Conservation (phyloP, 2,797 vertebrate genomes). For the Chelon labrosus region DNA sequence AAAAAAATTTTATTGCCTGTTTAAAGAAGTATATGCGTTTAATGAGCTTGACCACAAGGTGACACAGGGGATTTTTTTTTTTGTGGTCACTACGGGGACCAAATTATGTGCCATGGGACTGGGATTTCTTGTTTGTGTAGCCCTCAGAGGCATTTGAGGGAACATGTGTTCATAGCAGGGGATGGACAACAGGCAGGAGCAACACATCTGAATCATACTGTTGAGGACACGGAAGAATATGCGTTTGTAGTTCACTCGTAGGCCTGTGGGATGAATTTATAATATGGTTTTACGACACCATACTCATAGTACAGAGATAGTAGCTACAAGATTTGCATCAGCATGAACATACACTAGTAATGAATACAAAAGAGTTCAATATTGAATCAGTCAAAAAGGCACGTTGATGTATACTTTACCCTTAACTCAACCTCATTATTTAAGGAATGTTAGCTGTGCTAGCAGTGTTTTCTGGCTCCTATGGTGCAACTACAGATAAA, state of each 20-base stretch:
- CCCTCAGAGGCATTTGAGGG: slow-evolving; percentile 1
- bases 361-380: too few relatives aligned
- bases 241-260: neutral
- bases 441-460: too few relatives aligned
- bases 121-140: slow-evolving; percentile 3
- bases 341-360: neutral
- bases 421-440: too few relatives aligned
- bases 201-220: slow-evolving; percentile 10
- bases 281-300: neutral
- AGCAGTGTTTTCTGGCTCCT: too few relatives aligned
- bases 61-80: neutral
- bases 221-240: neutral
- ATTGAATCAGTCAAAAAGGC: too few relatives aligned
- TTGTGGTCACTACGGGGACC: neutral
- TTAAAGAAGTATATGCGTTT: slow-evolving; percentile 7
- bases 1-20: neutral
- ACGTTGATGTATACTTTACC: too few relatives aligned
- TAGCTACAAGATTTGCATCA: neutral
- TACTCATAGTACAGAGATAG: too few relatives aligned
- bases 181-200: neutral
- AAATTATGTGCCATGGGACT: slow-evolving; percentile 11
- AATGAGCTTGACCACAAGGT: slow-evolving; percentile 13
- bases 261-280: neutral
- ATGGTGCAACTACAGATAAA: too few relatives aligned
- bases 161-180: slow-evolving; percentile 7